A percentile compares a stretch with the other conserved stretches of the same genome.
These are phyloP conservation scores for Aphis gossypii DNA, from an alignment of 1,140 invertebrate genomes.

Conservation along the genomic window DNA sequence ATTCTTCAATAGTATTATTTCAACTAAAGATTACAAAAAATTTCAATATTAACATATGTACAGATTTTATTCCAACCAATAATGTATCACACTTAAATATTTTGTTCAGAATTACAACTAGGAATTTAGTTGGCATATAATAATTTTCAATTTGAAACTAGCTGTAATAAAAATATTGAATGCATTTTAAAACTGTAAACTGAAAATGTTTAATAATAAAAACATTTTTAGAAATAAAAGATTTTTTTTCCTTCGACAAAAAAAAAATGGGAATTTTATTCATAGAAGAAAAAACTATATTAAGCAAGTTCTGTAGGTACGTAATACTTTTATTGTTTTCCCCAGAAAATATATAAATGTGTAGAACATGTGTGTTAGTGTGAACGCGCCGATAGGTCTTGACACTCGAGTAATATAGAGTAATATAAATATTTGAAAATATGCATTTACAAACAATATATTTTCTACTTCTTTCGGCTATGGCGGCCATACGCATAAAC, in stretches of 20 bases:
- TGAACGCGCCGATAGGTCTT: no score
- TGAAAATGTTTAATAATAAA: background rate
- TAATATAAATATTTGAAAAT: background rate
- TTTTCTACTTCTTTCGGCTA: background rate
- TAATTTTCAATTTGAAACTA: background rate
- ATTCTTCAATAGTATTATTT: no score
- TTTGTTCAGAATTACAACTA: background rate
- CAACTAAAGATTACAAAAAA: no score
- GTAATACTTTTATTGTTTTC: background rate
- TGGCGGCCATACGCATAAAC: background rate
- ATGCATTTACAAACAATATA: background rate
- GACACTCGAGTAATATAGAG: background rate
- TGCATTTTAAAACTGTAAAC: background rate
- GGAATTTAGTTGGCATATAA: background rate
- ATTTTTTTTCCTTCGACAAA: no score
- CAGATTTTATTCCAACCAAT: no score
- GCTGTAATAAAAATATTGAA: background rate
- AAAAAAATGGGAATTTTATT: no score
- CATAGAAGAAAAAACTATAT: background rate
- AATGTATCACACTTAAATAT: no score
- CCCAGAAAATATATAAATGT: background rate
- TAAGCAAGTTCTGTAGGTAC: background rate
- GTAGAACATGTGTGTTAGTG: no score
- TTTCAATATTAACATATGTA: no score
- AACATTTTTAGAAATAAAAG: background rate